phyloP scores from a whole-genome alignment of 2,113 vertebrate genomes.

The Crotalus horridus region DNA sequence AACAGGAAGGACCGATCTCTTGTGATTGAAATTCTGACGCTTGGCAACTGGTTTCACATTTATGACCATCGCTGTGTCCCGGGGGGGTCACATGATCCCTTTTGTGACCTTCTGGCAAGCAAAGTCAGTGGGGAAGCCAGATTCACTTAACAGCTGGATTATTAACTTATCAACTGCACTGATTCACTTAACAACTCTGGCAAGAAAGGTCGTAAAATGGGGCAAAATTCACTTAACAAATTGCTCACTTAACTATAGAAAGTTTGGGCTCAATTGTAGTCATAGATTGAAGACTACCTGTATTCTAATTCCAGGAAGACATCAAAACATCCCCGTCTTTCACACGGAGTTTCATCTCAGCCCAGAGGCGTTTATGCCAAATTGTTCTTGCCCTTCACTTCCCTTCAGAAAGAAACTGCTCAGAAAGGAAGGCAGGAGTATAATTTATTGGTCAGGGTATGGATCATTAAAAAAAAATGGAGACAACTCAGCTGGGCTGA shows the following conservation, averaged over 20 bases:
- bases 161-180: too few species aligned
- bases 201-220: too few species aligned
- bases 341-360: neutral
- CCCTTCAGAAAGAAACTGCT: neutral
- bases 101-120: too few species aligned
- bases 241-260: neutral
- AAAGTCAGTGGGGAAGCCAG: too few species aligned
- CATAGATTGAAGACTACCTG: neutral
- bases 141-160: too few species aligned
- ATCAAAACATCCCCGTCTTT: neutral
- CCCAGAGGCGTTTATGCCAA: neutral
- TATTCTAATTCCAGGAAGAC: neutral
- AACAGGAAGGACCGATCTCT: neutral
- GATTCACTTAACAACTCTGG: too few species aligned
- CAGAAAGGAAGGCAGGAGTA: too few species aligned
- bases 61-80: too few species aligned
- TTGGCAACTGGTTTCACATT: too few species aligned
- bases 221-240: neutral
- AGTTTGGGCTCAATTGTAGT: neutral
- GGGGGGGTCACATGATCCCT: too few species aligned
- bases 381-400: neutral
- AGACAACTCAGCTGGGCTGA: neutral
- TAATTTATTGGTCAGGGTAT: neutral
- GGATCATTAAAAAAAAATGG: neutral
- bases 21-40: too few species aligned